These are phyloP conservation scores for Cynaeus angustus DNA, from an alignment of 2,888 invertebrate genomes.

Conservation along the genomic window DNA sequence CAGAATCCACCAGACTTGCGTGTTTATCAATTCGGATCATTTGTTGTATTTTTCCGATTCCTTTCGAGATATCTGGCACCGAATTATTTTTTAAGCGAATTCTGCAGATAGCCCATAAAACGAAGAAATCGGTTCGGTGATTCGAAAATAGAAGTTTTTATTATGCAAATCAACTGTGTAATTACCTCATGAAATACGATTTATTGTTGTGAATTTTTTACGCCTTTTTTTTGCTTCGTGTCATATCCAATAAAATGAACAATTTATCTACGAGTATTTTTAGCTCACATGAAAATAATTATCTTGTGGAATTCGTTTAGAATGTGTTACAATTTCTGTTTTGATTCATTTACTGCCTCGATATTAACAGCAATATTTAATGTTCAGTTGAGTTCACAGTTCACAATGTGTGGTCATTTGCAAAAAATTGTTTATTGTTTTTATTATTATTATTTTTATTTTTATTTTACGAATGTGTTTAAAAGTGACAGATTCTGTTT, in stretches of 20 bases:
- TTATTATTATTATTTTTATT: no score
- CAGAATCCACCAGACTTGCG: constrained; percentile 17
- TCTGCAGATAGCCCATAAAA: constrained; percentile 23
- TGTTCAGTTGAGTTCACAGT: no score
- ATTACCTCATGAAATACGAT: constrained; percentile 38
- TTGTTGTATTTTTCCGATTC: constrained; percentile 33
- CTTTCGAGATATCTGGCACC: constrained; percentile 11
- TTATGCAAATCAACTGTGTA: constrained; percentile 37
- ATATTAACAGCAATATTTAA: no score
- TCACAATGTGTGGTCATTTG: no score
- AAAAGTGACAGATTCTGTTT: no score
- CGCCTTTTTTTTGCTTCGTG: constrained; percentile 26
- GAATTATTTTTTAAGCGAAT: constrained; percentile 17
- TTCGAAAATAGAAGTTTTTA: constrained; percentile 32
- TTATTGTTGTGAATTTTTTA: constrained; percentile 35
- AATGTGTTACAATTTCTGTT: no score
- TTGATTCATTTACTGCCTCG: no score
- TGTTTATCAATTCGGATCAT: constrained; percentile 30
- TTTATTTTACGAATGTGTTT: no score
- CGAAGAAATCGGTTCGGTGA: constrained; percentile 13
- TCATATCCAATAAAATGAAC: constrained; percentile 36
- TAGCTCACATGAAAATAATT: no score
- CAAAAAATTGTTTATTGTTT: no score
- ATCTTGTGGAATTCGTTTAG: no score
- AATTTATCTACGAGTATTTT: constrained; percentile 23